Percentiles rank a stretch among this genome's conserved stretches.
These are phyloP conservation scores for Apodemus speciosus DNA, from an alignment of 2,113 vertebrate species.

Conservation along the genomic window DNA sequence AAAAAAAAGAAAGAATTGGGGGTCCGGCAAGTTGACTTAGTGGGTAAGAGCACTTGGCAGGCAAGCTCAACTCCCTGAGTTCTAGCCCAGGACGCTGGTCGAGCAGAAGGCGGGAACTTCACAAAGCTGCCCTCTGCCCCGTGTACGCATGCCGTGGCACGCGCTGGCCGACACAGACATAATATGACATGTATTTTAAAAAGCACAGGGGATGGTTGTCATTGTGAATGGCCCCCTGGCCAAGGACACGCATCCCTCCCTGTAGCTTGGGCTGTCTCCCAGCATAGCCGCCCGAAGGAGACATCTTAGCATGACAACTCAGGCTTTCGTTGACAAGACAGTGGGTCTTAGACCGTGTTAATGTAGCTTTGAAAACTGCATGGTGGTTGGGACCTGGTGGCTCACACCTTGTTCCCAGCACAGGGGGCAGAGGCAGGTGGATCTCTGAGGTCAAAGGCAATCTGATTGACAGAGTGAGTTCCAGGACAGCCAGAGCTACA, in stretches of 20 bases:
- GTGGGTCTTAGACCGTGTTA: neutral
- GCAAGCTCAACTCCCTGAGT: too few relatives aligned
- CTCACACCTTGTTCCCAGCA: neutral
- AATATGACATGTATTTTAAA: neutral
- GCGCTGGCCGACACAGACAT: neutral
- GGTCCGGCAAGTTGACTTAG: too few relatives aligned
- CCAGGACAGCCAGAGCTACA: neutral
- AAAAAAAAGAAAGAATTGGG: neutral
- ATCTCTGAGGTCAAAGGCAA: neutral
- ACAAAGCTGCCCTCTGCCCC: neutral
- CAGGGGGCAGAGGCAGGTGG: neutral
- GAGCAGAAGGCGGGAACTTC: neutral
- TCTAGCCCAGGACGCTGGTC: too few relatives aligned
- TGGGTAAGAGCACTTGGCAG: neutral
- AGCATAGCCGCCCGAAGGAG: neutral
- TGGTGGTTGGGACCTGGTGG: too few relatives aligned
- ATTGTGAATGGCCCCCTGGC: too few relatives aligned
- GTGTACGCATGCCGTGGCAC: neutral
- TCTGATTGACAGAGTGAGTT: neutral
- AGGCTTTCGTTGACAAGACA: neutral
- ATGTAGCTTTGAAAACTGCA: neutral
- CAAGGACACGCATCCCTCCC: neutral
- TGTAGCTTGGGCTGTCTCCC: accelerated
- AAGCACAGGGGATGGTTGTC: neutral
- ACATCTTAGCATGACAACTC: neutral